Conservation (phyloP, 2,113 vertebrate species). For the Strix uralensis region DNA sequence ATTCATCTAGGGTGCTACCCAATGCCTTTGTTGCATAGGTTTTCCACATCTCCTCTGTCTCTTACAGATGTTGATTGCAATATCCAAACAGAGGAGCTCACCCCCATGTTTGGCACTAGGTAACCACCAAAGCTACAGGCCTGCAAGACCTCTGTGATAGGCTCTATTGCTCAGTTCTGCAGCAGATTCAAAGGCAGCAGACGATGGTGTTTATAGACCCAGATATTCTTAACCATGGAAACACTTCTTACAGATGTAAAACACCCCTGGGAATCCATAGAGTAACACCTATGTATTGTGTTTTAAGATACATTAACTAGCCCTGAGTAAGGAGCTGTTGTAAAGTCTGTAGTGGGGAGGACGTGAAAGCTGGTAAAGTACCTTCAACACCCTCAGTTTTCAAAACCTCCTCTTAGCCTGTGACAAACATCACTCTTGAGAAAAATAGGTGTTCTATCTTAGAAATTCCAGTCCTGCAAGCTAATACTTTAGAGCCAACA, state of each 20-base stretch:
- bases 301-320: neutral
- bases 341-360: neutral
- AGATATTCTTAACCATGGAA: neutral
- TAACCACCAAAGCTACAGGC: neutral
- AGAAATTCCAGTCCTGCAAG: neutral
- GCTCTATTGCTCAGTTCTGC: neutral
- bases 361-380: neutral
- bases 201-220: neutral
- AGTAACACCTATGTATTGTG: accelerated
- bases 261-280: neutral
- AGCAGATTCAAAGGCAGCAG: neutral
- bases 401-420: neutral
- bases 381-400: neutral
- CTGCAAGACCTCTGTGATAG: neutral
- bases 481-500: neutral
- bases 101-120: too few relatives aligned
- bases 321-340: neutral
- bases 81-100: neutral
- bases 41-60: neutral
- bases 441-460: accelerated
- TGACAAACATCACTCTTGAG: neutral
- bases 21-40: neutral
- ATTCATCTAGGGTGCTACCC: neutral
- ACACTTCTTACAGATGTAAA: neutral
- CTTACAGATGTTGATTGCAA: neutral